Base-by-base conservation (phyloP, 1,140 invertebrate species). In the Psilanteris sp. region DNA sequence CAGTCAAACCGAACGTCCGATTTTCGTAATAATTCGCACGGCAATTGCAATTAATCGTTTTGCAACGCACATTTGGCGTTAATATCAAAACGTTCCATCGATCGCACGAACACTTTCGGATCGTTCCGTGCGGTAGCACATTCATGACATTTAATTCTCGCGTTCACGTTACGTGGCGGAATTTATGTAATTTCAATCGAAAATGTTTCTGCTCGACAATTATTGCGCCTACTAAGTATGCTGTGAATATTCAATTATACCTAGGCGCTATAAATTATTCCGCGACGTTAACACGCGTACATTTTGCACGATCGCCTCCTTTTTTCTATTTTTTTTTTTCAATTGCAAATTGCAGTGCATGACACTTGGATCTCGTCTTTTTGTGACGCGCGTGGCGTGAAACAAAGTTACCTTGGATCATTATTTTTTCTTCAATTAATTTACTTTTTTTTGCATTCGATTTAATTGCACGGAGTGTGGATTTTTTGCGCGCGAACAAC, bases 91-190 rank as follows among this genome's bases (percentile, higher is more conserved):
- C 27, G 48, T 16, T 15, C 39, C 14, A 62, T 72, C 50, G 68
- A 67, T 67, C 46, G 36, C 14, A 52, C 22, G 36, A 18, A 52
- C 22, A 66, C 59, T 57, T 67, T 67, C 48, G 29, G 48, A 54
- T 71, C 73, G 73, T 71, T 71, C 43, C 61, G 37, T 59, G 46
- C 66, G 29, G 64, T 50, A 50, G 59, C 59, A 48, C 54, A 61
- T 55, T 77, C 74, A 55, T 77, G 54, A 67, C 67, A 77, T 66
- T 71, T 71, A 71, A 71, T 71, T 76, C 57, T 57, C 54, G 54
- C 55, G 44, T 62, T 68, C 31, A 37, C 43, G 43, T 70, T 76
- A 66, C 44, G 59, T 64, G 16, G 44, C 37, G 48, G 64, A 59
- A 76, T 71, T 66, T 61, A 71, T 71, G 59, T 76, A 59, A 70